A percentile compares a stretch with the other conserved stretches of the same genome.
phyloP scores from a whole-genome alignment of 1,140 invertebrate genomes.

The Apis laboriosa region DNA sequence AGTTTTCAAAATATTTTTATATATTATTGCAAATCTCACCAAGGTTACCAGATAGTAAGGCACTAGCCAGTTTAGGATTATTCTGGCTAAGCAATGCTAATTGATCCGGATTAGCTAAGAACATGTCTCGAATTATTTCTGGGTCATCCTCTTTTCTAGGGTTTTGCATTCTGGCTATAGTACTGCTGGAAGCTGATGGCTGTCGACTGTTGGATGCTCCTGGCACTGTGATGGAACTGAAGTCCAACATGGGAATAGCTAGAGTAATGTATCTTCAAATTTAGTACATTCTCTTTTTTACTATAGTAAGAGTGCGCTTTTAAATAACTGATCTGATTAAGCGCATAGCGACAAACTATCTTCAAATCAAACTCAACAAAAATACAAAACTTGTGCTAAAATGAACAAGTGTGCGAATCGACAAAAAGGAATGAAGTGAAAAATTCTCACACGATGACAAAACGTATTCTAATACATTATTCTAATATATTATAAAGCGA shows the following conservation, averaged over 20 bases:
- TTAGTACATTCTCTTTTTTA: slow-evolving; percentile 54
- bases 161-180: slow-evolving; percentile 71
- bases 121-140: slow-evolving; percentile 92
- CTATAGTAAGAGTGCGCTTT: neutral
- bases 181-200: slow-evolving; percentile 58
- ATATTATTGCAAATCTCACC: slow-evolving; percentile 79
- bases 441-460: neutral
- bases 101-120: slow-evolving; percentile 95
- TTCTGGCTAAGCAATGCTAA: slow-evolving; percentile 95
- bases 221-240: slow-evolving; percentile 92
- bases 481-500: neutral
- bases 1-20: neutral
- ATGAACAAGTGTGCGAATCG: neutral
- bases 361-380: neutral
- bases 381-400: slow-evolving; percentile 10
- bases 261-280: slow-evolving; percentile 63
- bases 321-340: slow-evolving; percentile 16
- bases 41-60: slow-evolving; percentile 90
- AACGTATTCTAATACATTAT: slow-evolving; percentile 4
- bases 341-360: neutral
- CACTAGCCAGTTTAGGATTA: slow-evolving; percentile 95
- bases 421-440: neutral
- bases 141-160: slow-evolving; percentile 90
- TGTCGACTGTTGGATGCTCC: slow-evolving; percentile 72
- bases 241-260: slow-evolving; percentile 87